A percentile compares a stretch with the other conserved stretches of the same genome.
Evolutionary conservation across 2,113 vertebrate species (phyloP).

Genomic region (Chionodraco myersi): DNA sequence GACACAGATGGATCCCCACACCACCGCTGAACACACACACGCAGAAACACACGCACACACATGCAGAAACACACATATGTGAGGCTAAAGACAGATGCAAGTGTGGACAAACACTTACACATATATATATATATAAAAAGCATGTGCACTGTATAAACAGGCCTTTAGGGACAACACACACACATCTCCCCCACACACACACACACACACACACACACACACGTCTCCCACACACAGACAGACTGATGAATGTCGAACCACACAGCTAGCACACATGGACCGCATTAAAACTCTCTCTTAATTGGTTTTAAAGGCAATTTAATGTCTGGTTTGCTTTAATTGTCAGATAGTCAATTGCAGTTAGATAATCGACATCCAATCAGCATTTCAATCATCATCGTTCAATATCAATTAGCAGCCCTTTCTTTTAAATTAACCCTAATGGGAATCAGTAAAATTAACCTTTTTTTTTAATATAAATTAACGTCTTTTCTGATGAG

Average conservation of each 20-base stretch:
- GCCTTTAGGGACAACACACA: constrained; percentile 32
- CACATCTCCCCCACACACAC: not conserved
- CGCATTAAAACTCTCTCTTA: not conserved
- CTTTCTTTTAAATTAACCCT: not conserved
- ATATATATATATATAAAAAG: not conserved
- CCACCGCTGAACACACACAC: constrained; percentile 75
- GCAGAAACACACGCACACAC: constrained; percentile 39
- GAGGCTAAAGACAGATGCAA: constrained; percentile 62
- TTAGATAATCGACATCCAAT: constrained; percentile 25
- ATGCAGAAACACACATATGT: not conserved
- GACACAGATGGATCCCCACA: constrained; percentile 84
- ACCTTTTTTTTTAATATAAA: not conserved
- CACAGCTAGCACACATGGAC: constrained; percentile 46
- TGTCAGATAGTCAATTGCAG: constrained; percentile 24
- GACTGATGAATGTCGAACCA: constrained; percentile 64
- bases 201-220: constrained; percentile 18
- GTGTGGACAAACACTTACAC: constrained; percentile 48
- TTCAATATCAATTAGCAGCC: constrained; percentile 24
- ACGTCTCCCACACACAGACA: constrained; percentile 58
- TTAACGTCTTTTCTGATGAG: not conserved
- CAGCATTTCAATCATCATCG: constrained; percentile 33
- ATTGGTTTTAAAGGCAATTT: constrained; percentile 22
- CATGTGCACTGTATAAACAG: constrained; percentile 8
- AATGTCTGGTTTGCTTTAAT: constrained; percentile 23
- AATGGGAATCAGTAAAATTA: not conserved